These are phyloP conservation scores for Ctenodactylus gundi DNA, from an alignment of 2,113 vertebrate genomes.

Conservation along the genomic window DNA sequence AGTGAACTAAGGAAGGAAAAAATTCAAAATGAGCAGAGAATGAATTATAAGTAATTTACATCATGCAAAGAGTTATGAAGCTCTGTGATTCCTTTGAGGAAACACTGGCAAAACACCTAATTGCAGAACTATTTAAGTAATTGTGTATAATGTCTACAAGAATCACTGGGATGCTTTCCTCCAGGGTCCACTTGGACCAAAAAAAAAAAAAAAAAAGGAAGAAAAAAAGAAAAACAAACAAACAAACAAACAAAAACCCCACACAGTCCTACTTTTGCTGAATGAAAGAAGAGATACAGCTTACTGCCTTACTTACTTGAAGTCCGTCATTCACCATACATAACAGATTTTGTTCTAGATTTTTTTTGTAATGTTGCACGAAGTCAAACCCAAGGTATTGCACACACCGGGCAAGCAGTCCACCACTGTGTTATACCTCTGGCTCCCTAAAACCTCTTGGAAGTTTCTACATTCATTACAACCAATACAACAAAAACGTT, in stretches of 20 bases:
- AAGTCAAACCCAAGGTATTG: background rate
- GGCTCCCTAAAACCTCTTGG: background rate
- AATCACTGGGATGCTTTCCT: background rate
- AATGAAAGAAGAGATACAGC: background rate
- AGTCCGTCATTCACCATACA: background rate
- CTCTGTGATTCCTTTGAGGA: background rate
- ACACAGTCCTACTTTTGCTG: background rate
- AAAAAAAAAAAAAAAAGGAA: too few species aligned
- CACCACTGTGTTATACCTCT: background rate
- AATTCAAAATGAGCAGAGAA: background rate
- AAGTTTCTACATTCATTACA: background rate
- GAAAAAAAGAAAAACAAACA: too few species aligned
- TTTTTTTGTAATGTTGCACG: too few species aligned
- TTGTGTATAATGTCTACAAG: background rate
- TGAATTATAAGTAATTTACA: background rate
- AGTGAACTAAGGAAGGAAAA: background rate
- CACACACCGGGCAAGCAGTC: background rate
- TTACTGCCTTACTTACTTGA: background rate
- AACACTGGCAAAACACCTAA: background rate
- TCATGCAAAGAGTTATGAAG: background rate
- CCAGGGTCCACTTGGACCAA: background rate
- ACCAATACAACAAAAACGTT: background rate
- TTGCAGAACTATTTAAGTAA: background rate
- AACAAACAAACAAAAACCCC: background rate
- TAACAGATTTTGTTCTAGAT: background rate